Base-by-base conservation (phyloP, 2,797 vertebrate genomes). In the Aulostomus chinensis region DNA sequence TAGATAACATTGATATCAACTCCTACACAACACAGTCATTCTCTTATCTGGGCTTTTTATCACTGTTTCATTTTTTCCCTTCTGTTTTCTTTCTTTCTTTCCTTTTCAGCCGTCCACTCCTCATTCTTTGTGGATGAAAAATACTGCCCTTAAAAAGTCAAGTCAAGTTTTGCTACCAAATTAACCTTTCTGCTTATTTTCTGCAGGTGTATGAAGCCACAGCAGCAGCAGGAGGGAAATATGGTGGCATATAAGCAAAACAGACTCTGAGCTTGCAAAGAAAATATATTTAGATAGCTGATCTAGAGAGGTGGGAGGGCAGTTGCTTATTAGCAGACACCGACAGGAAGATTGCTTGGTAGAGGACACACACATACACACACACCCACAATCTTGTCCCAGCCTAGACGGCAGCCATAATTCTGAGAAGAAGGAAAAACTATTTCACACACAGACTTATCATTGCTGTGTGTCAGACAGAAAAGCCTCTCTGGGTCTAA, bases 1-100 rank as follows among this genome's bases (percentile, higher is more conserved):
- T 94, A 93, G 95, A 96, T 95, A 94, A 93, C 91, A 76, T 90
- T 88, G 94, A 95, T 96, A 96, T 88, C 62, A 89, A 93, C 93
- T 94, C 94, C 93, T 91, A 92, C 93, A 92, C 92, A 93, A 92
- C 93, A 90, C 91, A 91, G 89, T 88, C 90, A 90, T 87, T 88
- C 84, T 69, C 86, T 93, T 95, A 96, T 96, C 94, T 29, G 47
- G 76, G 92, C 94, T 96, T 94, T 94, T 95, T 95, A 95, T 95
- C 85, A 55, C 67, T 33, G 88, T 66, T 72, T 67, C 28, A 3
- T 12, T 68, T 88, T 89, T 90, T 90, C 71, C 78, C 11, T 41
- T 43, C 16, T 41, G 4, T 85, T 49, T 58, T 59, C 10, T 52
- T 37, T 24, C 8, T 50, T 43, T 52, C 34, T 59, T 57, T 65